phyloP scores from a whole-genome alignment of 2,888 invertebrate genomes.

The Cephalotes varians region DNA sequence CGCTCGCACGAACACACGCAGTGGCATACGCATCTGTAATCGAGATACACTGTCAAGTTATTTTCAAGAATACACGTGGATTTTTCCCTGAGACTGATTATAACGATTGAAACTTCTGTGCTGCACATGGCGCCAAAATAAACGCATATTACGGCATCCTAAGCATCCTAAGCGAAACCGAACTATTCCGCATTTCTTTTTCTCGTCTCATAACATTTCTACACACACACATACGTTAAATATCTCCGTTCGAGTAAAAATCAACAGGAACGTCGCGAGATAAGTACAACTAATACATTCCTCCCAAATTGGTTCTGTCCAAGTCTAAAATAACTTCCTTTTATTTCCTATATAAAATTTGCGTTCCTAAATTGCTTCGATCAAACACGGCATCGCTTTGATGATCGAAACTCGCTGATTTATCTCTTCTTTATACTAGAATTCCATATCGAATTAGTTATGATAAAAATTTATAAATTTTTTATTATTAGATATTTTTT shows the following conservation, averaged over 20 bases:
- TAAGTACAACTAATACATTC: conserved; percentile 64
- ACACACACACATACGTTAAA: conserved; percentile 9
- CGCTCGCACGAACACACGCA: conserved; percentile 9
- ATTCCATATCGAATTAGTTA: not conserved
- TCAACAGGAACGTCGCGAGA: conserved; percentile 14
- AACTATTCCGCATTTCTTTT: conserved; percentile 3
- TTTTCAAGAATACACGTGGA: conserved; percentile 81
- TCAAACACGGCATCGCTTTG: conserved; percentile 28
- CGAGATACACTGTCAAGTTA: conserved; percentile 50
- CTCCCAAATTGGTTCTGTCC: conserved; percentile 36
- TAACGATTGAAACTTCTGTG: conserved; percentile 79
- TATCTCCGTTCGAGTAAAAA: not conserved
- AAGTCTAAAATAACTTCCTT: conserved; percentile 41
- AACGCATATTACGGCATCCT: conserved; percentile 61
- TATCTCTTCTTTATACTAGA: conserved; percentile 5
- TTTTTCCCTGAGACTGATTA: conserved; percentile 84
- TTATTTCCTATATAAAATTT: conserved; percentile 23
- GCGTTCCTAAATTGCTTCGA: conserved; percentile 53
- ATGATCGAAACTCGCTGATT: conserved; percentile 32
- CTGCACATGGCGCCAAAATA: conserved; percentile 66
- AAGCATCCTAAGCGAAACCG: conserved; percentile 46
- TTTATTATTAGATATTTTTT: conserved; percentile 7
- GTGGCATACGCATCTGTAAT: conserved; percentile 32
- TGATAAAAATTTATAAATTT: not conserved
- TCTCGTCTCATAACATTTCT: not conserved